These are phyloP conservation scores for Diachasma alloeum DNA, from an alignment of 1,140 invertebrate species.

Conservation along the genomic window DNA sequence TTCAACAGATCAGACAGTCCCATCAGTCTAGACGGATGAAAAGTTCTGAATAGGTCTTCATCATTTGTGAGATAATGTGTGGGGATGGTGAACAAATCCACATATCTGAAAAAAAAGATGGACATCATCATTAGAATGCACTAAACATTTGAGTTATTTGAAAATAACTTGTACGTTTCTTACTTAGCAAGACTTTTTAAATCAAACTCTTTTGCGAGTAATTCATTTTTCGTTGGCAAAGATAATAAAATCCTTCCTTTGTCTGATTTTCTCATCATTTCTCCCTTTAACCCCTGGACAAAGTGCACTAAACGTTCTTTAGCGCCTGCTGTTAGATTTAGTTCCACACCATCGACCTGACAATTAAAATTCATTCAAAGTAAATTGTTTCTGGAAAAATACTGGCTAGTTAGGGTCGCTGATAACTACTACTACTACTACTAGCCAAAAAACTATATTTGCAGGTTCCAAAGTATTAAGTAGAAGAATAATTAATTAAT, in stretches of 20 bases:
- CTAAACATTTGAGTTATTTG: background rate
- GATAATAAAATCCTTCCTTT: conserved; percentile 69
- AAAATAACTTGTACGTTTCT: conserved; percentile 29
- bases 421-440: too few species aligned
- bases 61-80: conserved; percentile 74
- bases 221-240: conserved; percentile 70
- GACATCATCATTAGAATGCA: background rate
- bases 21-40: conserved; percentile 79
- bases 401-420: too few species aligned
- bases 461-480: too few species aligned
- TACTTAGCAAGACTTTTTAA: conserved; percentile 71
- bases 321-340: conserved; percentile 70
- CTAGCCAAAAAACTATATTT: too few species aligned
- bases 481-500: background rate
- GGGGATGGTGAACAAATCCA: conserved; percentile 74
- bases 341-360: conserved; percentile 72
- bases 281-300: conserved; percentile 67
- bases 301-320: conserved; percentile 67
- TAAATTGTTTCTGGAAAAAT: too few species aligned
- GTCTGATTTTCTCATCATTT: conserved; percentile 60
- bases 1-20: conserved; percentile 82
- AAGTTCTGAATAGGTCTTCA: conserved; percentile 70
- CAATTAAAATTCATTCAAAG: background rate
- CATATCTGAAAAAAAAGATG: conserved; percentile 54
- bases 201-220: conserved; percentile 76